phyloP scores from a whole-genome alignment of 2,888 invertebrate species.

The Teleogryllus oceanicus region DNA sequence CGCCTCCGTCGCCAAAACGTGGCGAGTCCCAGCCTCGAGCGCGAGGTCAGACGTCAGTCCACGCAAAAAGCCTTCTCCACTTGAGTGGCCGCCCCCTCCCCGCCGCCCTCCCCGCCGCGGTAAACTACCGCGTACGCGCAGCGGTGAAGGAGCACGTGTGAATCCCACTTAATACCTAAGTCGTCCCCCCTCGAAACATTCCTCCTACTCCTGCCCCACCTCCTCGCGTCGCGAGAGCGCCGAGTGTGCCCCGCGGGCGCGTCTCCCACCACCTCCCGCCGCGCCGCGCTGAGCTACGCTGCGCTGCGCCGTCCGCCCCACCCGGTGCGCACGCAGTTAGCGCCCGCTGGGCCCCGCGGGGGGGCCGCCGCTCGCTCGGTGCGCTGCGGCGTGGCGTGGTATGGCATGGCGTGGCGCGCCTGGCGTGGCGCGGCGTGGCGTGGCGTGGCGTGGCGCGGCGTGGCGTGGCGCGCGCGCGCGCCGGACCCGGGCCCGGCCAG shows the following conservation, averaged over 20 bases:
- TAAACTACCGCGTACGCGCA: not conserved
- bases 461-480: not conserved
- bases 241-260: too few relatives aligned
- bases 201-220: not conserved
- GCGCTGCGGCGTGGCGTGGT: not conserved
- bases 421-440: not conserved
- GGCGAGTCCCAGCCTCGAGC: too few relatives aligned
- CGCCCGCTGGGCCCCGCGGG: slow-evolving; percentile 8
- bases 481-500: not conserved
- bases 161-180: not conserved
- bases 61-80: too few relatives aligned
- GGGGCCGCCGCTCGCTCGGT: not conserved
- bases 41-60: too few relatives aligned
- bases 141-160: not conserved
- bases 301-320: not conserved
- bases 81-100: too few relatives aligned
- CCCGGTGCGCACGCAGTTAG: not conserved
- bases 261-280: not conserved
- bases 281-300: not conserved
- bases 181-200: not conserved
- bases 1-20: too few relatives aligned
- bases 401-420: not conserved
- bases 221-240: not conserved
- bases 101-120: too few relatives aligned
- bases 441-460: not conserved